phyloP scores from a whole-genome alignment of 2,888 invertebrate species.

The Galerucella pusilla region DNA sequence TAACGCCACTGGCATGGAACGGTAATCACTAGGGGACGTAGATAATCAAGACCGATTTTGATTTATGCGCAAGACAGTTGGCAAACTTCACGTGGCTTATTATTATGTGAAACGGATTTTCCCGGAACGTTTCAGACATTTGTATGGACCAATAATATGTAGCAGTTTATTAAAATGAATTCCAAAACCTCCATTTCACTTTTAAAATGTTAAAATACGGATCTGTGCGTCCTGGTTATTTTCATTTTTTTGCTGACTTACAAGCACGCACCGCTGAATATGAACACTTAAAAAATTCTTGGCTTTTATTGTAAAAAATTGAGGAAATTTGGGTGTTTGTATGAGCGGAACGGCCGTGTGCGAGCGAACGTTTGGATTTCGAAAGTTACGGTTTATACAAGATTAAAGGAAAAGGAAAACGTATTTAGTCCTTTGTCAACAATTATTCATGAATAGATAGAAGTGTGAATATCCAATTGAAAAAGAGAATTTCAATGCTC shows the following conservation, averaged over 20 bases:
- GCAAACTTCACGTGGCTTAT: too few species aligned
- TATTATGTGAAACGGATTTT: too few species aligned
- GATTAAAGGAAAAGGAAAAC: not conserved
- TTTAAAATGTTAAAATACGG: not conserved
- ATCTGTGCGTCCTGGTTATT: not conserved
- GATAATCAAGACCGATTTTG: too few species aligned
- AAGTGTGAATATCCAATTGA: not conserved
- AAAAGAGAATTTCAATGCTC: not conserved
- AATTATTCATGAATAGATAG: not conserved
- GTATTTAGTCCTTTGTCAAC: conserved; percentile 6
- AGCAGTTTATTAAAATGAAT: too few species aligned
- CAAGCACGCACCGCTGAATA: conserved; percentile 2
- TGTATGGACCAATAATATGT: not conserved
- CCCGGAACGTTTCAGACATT: too few species aligned
- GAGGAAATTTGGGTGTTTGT: conserved; percentile 1
- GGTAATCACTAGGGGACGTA: too few species aligned
- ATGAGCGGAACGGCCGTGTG: conserved; percentile 4
- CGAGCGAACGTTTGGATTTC: not conserved
- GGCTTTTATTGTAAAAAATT: not conserved
- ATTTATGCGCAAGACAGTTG: too few species aligned
- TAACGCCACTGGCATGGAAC: too few species aligned
- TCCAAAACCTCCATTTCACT: not conserved
- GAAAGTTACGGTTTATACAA: conserved; percentile 1
- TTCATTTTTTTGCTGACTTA: conserved; percentile 7
- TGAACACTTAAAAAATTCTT: conserved; percentile 4